Percentiles rank a stretch among this genome's conserved stretches.
These are phyloP conservation scores for Bufo gargarizans DNA, from an alignment of 2,113 vertebrate species.

Conservation along the genomic window DNA sequence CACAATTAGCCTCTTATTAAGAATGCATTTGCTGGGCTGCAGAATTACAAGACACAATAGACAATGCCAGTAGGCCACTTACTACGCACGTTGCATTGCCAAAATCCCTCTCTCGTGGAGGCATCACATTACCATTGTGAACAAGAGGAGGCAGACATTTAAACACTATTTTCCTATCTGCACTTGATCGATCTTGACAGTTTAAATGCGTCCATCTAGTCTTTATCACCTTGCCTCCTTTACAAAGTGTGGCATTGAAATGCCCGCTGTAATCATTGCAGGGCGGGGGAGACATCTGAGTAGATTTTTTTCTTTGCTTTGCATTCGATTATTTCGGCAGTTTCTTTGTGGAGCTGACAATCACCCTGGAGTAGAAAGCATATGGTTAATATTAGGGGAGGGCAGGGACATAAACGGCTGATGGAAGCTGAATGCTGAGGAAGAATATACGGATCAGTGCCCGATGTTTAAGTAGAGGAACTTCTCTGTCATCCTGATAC, in stretches of 20 bases:
- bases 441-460: constrained; percentile 65
- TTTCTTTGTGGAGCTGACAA: constrained; percentile 70
- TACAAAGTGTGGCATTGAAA: constrained; percentile 64
- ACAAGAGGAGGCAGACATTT: constrained; percentile 63
- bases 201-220: constrained; percentile 68
- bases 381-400: constrained; percentile 62
- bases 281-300: constrained; percentile 62
- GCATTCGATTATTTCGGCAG: constrained; percentile 66
- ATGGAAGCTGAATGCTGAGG: constrained; percentile 76
- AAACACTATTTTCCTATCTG: constrained; percentile 67
- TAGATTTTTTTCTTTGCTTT: constrained; percentile 65
- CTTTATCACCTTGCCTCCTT: constrained; percentile 64
- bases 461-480: background rate
- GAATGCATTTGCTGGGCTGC: constrained; percentile 29
- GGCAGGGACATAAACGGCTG: constrained; percentile 65
- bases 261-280: constrained; percentile 65
- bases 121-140: constrained; percentile 35
- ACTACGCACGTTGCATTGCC: constrained; percentile 39
- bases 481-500: background rate
- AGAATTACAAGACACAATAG: constrained; percentile 1
- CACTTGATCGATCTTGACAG: constrained; percentile 71
- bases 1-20: constrained; percentile 26
- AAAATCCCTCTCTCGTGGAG: constrained; percentile 34
- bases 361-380: constrained; percentile 79
- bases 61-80: constrained; percentile 40